phyloP scores from a whole-genome alignment of 2,888 invertebrate genomes.

The Epistrophe grossulariae region DNA sequence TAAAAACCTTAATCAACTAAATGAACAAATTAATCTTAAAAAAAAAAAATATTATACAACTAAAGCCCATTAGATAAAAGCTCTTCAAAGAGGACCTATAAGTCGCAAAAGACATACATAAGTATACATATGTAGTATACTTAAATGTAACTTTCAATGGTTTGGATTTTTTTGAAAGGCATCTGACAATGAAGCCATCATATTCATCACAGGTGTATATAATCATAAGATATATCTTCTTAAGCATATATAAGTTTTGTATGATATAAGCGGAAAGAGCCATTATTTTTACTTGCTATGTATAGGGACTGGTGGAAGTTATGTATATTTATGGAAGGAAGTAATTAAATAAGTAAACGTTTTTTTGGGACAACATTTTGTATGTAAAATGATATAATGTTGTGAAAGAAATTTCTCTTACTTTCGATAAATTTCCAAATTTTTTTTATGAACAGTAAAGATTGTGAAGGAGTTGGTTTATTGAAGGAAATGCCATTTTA shows the following conservation, averaged over 20 bases:
- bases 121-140: not conserved
- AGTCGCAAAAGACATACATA: not conserved
- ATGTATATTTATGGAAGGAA: not conserved
- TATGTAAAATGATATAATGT: not conserved
- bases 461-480: too few relatives aligned
- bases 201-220: conserved; percentile 28
- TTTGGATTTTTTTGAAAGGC: conserved; percentile 33
- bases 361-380: too few relatives aligned
- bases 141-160: conserved; percentile 6
- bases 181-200: conserved; percentile 20
- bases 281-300: not conserved
- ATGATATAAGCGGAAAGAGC: conserved; percentile 8
- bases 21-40: conserved; percentile 35
- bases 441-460: too few relatives aligned
- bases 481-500: too few relatives aligned
- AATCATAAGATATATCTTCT: conserved; percentile 30
- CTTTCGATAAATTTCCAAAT: too few relatives aligned
- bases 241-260: not conserved
- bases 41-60: conserved; percentile 8
- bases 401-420: not conserved
- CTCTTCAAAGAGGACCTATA: conserved; percentile 17
- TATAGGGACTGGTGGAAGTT: conserved; percentile 7
- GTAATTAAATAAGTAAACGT: conserved; percentile 2
- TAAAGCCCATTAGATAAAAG: not conserved
- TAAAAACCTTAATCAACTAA: conserved; percentile 15